Base-by-base conservation (phyloP, 2,797 vertebrate genomes). In the Leptoclinus maculatus region DNA sequence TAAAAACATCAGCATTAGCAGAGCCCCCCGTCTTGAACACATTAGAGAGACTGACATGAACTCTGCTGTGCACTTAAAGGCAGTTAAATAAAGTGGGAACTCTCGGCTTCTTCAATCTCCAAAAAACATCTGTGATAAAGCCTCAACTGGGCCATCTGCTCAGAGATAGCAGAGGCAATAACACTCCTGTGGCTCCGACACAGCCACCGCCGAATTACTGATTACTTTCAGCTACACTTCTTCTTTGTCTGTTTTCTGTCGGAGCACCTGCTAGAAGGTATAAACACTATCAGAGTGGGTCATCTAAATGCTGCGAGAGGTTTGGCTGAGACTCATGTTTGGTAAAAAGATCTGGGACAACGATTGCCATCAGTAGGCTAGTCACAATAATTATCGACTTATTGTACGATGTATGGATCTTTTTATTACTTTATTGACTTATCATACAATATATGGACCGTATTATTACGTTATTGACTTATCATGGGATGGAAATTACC, bases 111-210 rank as follows among this genome's bases (percentile, higher is more conserved):
- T 90, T 92, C 79, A 84, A 83, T 90, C 84, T 90, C 84, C 74
- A 32, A 32, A 45, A 81, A 87, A 90, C 90, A 92, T 90, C 91
- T 91, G 89, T 36, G 85, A 92, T 90, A 83, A 92, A 83, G 74
- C 5, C 84, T 87, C 84, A 76, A 83, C 80, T 67, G 74, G 83
- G 83, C 87, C 91, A 91, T 92, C 84, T 91, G 92, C 83, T 91
- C 70, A 12, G 75, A 82, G 86, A 89, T 76, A 83, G 77, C 72
- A 54, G 27, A 71, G 59, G 79, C 87, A 86, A 76, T 86, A 88
- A 90, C 32, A 47, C 72, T 83, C 76, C 75, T 56, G 76, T 86
- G 87, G 87, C 87, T 89, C 72, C 34, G 23, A 65, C 83, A 11
- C 66, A 78, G 76, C 77, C 82, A 32, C 8, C 1, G 6, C 51